Conservation (phyloP, 2,888 invertebrate species). For the Cecidostiba fungosa region DNA sequence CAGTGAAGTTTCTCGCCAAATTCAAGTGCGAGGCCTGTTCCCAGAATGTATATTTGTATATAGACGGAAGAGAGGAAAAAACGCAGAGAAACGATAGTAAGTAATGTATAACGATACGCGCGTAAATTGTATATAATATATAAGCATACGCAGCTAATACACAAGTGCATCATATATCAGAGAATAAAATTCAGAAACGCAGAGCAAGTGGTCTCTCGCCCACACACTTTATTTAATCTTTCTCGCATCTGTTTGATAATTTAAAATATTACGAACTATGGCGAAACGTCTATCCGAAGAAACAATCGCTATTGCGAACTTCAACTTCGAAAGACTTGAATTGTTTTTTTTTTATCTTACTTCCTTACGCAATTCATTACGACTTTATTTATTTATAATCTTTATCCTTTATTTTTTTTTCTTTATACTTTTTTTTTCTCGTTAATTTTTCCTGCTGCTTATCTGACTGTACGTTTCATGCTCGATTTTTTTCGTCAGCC, state of each 20-base stretch:
- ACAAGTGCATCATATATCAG: background rate
- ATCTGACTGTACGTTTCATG: background rate
- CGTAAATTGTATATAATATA: background rate
- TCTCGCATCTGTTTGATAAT: constrained; percentile 67
- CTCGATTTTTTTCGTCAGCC: constrained; percentile 4
- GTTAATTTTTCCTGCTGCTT: background rate
- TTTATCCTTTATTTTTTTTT: constrained; percentile 29
- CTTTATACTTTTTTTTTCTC: constrained; percentile 7
- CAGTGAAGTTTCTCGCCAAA: constrained; percentile 18
- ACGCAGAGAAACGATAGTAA: background rate
- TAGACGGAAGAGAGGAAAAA: constrained; percentile 33
- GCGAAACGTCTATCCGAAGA: constrained; percentile 68
- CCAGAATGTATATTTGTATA: constrained; percentile 26
- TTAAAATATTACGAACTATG: constrained; percentile 73
- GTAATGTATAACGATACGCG: constrained; percentile 2
- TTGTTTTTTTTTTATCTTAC: constrained; percentile 52
- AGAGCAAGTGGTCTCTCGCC: constrained; percentile 53
- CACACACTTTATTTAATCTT: constrained; percentile 62
- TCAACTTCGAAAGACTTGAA: constrained; percentile 58
- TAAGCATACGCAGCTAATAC: background rate
- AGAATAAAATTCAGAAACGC: constrained; percentile 46
- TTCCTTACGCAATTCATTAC: constrained; percentile 41
- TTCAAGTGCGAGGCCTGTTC: constrained; percentile 57
- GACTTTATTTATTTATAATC: constrained; percentile 48
- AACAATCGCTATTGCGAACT: constrained; percentile 61